Evolutionary conservation across 2,113 vertebrate genomes (phyloP), one percentile per base, ranked within the genome.

Genomic region (Spheniscus mendiculus): DNA sequence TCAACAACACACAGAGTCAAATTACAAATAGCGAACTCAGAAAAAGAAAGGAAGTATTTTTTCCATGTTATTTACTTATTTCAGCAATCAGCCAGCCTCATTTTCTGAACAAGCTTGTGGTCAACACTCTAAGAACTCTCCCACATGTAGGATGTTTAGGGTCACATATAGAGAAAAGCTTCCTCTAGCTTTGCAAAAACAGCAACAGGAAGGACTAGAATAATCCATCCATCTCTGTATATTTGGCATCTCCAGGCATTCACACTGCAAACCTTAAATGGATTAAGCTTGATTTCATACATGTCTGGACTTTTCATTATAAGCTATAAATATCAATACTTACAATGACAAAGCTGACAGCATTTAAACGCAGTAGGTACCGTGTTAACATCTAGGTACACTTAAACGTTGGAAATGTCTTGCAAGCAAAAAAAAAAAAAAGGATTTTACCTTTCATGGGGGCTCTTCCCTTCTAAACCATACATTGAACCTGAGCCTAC

Each of bases 111-210:
- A 91, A 82, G 20, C 36, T 79, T 0, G 0, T 30, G 22, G 56
- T 1, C 0, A 0, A 30, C 21, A 19, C 3, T 49, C 13, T 55
- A 72, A 80, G 71, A 91, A n/a, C 38, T 66, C 34, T 81, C 67
- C 15, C 73, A 72, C 52, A 82, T 11, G 27, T 12, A 63, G 47
- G 56, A 56, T 73, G 29, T 44, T 77, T 73, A 42, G 58, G 7
- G 20, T 40, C 79, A 78, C 25, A 50, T 9, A 52, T 5, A 70
- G 59, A 66, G 38, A 77, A 93, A 86, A 89, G 19, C 6, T 71
- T 87, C 65, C 65, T 45, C 9, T 5, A 53, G 36, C 38, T 81
- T 84, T 93, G 63, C 40, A 90, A 52, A 14, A 76, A 56, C 9
- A 72, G 52, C 47, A 89, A 8, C 8, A 4, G 59, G n/a, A 91